Conservation (phyloP, 2,113 vertebrate species). For the Apeltes quadracus region DNA sequence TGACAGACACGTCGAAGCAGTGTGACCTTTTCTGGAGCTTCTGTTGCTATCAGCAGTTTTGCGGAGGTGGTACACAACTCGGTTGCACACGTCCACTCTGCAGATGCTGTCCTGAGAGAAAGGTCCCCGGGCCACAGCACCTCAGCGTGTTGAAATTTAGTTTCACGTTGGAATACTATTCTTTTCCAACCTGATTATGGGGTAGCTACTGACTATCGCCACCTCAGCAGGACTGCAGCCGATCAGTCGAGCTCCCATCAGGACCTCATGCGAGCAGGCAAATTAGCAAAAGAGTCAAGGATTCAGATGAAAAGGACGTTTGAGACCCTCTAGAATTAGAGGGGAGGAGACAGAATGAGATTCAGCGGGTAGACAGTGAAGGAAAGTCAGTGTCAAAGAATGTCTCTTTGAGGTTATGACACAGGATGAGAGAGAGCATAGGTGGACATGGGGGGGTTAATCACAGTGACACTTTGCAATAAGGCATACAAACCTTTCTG, state of each 20-base stretch:
- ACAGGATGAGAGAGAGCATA: neutral
- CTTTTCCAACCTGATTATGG: constrained; percentile 21
- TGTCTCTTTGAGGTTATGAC: neutral
- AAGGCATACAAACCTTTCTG: neutral
- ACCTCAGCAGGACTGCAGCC: constrained; percentile 13
- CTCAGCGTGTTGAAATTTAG: constrained; percentile 2
- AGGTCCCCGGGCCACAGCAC: neutral
- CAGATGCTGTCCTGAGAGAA: constrained; percentile 1
- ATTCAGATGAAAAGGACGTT: constrained; percentile 13
- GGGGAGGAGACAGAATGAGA: constrained; percentile 2
- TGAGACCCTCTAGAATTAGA: neutral
- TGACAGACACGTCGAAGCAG: constrained; percentile 43
- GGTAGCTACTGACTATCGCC: constrained; percentile 8
- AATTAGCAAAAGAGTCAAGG: neutral
- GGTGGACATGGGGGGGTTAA: neutral
- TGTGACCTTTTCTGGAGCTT: constrained; percentile 57
- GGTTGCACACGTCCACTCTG: constrained; percentile 2
- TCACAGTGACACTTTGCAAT: neutral
- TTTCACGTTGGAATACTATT: constrained; percentile 11
- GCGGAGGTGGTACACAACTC: constrained; percentile 12
- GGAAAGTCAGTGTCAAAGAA: neutral
- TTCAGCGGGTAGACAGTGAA: constrained; percentile 1
- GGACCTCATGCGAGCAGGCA: constrained; percentile 1
- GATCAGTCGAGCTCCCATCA: constrained; percentile 5
- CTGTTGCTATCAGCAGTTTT: constrained; percentile 58